Evolutionary conservation across 2,888 invertebrate species (phyloP).

Genomic region (Mechanitis messenoides): DNA sequence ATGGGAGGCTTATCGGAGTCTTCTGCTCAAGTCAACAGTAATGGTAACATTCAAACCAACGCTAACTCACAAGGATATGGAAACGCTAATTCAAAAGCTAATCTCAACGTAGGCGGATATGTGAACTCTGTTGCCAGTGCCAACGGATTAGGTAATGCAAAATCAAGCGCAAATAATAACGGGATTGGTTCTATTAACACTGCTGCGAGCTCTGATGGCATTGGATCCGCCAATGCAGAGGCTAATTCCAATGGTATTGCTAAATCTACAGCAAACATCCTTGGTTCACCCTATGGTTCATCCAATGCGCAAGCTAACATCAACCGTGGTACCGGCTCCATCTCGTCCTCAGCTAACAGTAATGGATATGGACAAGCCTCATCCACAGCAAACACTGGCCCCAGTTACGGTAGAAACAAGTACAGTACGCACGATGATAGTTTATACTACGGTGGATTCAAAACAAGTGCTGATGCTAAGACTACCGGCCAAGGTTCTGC

Average conservation of each 20-base stretch:
- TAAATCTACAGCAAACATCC: conserved; percentile 31
- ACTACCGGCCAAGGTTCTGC: conserved; percentile 51
- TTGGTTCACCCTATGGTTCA: conserved; percentile 26
- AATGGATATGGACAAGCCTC: conserved; percentile 37
- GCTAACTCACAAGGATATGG: conserved; percentile 45
- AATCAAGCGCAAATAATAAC: conserved; percentile 34
- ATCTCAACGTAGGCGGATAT: conserved; percentile 41
- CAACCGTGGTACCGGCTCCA: conserved; percentile 23
- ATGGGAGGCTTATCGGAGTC: conserved; percentile 35
- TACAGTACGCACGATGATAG: conserved; percentile 4
- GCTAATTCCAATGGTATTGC: conserved; percentile 26
- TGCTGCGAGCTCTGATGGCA: conserved; percentile 11
- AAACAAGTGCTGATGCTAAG: conserved; percentile 46
- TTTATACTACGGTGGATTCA: conserved; percentile 34
- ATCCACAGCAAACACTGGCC: conserved; percentile 34
- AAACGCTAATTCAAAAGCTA: conserved; percentile 42
- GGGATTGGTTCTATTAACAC: conserved; percentile 30
- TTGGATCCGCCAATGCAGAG: conserved; percentile 22
- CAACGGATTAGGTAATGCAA: conserved; percentile 35
- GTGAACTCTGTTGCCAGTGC: conserved; percentile 42
- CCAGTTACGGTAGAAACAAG: conserved; percentile 11
- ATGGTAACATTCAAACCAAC: conserved; percentile 37
- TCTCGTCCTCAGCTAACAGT: conserved; percentile 29
- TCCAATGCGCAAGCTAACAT: conserved; percentile 28
- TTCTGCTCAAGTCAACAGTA: conserved; percentile 37